Evolutionary conservation across 2,888 invertebrate genomes (phyloP).

Genomic region (Orchesella flavescens): DNA sequence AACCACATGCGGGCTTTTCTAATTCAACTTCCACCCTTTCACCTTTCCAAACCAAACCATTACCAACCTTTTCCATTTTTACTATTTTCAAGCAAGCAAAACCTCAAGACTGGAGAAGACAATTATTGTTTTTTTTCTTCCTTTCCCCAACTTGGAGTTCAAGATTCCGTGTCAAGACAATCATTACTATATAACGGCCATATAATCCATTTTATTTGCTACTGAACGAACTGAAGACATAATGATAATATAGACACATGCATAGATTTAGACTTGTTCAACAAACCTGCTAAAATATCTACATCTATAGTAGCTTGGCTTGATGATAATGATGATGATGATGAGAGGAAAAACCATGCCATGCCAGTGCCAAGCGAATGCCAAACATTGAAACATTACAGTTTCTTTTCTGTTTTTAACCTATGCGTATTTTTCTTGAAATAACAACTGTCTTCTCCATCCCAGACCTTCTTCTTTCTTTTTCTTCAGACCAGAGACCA

Average conservation of each 20-base stretch:
- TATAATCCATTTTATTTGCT: not conserved
- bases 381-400: too few species aligned
- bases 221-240: not conserved
- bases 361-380: too few species aligned
- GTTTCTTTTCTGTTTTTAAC: too few species aligned
- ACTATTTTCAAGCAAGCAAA: not conserved
- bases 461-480: not conserved
- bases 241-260: too few species aligned
- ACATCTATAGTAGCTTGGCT: not conserved
- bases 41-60: not conserved
- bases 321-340: not conserved
- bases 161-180: conserved; percentile 15
- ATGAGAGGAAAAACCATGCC: too few species aligned
- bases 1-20: not conserved
- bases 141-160: not conserved
- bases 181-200: not conserved
- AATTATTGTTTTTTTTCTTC: not conserved
- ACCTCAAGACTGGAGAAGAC: not conserved
- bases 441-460: not conserved
- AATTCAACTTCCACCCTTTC: not conserved
- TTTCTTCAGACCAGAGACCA: too few species aligned
- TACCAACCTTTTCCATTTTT: not conserved
- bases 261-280: not conserved
- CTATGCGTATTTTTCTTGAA: too few species aligned
- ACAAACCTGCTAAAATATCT: not conserved